phyloP scores from a whole-genome alignment of 2,888 invertebrate genomes.

The Drosophila cognata region DNA sequence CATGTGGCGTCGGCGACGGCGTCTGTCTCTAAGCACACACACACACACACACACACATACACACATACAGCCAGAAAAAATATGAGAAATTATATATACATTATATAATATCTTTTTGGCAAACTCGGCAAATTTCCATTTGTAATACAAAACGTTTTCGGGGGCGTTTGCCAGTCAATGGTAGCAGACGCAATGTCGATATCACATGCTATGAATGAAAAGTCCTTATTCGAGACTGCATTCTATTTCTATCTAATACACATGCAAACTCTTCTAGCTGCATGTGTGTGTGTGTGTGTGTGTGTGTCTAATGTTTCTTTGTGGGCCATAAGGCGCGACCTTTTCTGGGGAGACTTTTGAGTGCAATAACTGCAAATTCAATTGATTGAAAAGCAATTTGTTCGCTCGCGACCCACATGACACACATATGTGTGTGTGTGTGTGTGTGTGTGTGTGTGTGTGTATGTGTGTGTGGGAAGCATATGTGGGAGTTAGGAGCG shows the following conservation, averaged over 20 bases:
- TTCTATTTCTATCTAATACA: not conserved
- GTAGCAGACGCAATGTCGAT: conserved; percentile 47
- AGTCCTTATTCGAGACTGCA: conserved; percentile 27
- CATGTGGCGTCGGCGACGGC: conserved; percentile 48
- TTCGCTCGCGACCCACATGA: conserved; percentile 37
- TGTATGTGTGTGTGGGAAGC: not conserved
- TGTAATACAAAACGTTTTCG: conserved; percentile 73
- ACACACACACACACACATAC: not conserved
- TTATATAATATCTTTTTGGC: conserved; percentile 67
- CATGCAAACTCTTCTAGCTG: not conserved
- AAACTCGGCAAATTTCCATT: conserved; percentile 72
- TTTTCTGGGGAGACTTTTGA: conserved; percentile 58
- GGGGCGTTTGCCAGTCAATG: conserved; percentile 77
- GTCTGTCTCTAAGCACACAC: conserved; percentile 24
- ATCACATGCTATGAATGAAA: conserved; percentile 53
- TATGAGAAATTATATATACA: conserved; percentile 11
- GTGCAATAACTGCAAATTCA: conserved; percentile 78
- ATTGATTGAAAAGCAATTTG: conserved; percentile 80
- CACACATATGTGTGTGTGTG: conserved; percentile 16
- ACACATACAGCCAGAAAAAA: conserved; percentile 1
- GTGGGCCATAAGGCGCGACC: conserved; percentile 31
- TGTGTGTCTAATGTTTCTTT: conserved; percentile 59
- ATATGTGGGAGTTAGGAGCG: conserved; percentile 30
- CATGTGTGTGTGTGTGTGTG: conserved; percentile 41
- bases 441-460: no score